Conservation (phyloP, 1,140 invertebrate species). For the Chlorops oryzae region DNA sequence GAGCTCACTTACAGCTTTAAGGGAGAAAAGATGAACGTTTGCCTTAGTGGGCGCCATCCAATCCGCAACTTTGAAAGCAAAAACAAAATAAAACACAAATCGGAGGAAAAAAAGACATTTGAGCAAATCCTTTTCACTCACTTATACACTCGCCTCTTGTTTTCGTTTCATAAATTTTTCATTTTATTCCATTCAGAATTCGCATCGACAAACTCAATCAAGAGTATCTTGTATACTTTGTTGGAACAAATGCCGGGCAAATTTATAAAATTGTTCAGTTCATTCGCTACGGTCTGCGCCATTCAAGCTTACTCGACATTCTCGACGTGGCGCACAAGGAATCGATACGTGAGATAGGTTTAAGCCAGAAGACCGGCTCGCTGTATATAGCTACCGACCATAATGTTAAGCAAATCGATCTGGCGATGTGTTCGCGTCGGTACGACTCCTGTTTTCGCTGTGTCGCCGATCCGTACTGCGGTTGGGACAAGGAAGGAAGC, state of each 20-base stretch:
- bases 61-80: too few relatives aligned
- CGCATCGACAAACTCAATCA: slow-evolving; percentile 49
- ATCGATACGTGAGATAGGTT: slow-evolving; percentile 66
- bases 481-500: slow-evolving; percentile 72
- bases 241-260: slow-evolving; percentile 69
- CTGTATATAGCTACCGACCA: slow-evolving; percentile 71
- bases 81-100: too few relatives aligned
- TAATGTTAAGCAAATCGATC: slow-evolving; percentile 66
- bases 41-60: too few relatives aligned
- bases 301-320: slow-evolving; percentile 68
- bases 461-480: slow-evolving; percentile 75
- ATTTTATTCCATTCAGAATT: slow-evolving; percentile 26
- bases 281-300: slow-evolving; percentile 53
- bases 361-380: slow-evolving; percentile 64
- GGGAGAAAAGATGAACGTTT: too few relatives aligned
- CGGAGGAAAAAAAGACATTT: too few relatives aligned
- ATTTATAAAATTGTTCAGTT: slow-evolving; percentile 78
- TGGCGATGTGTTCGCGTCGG: slow-evolving; percentile 63
- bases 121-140: too few relatives aligned
- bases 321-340: slow-evolving; percentile 68
- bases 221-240: slow-evolving; percentile 72
- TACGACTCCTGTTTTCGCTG: slow-evolving; percentile 75
- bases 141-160: too few relatives aligned
- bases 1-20: too few relatives aligned
- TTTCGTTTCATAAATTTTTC: neutral